Conservation (phyloP, 1,140 invertebrate genomes). For the Drosophila parabipectinata region DNA sequence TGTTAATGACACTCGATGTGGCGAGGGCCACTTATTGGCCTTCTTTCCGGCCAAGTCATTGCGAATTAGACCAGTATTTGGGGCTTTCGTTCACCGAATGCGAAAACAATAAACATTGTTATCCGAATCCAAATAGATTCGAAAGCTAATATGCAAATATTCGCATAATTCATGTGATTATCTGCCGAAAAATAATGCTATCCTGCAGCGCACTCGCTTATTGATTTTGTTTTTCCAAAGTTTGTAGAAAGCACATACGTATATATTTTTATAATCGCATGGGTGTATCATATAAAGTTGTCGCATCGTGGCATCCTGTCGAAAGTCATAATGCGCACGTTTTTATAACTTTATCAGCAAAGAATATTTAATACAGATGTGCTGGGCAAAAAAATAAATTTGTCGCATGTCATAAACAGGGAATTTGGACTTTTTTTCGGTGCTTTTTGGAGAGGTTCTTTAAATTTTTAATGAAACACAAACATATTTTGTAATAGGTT, state of each 20-base stretch:
- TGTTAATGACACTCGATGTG: constrained; percentile 43
- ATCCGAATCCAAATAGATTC: neutral
- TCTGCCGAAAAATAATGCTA: constrained; percentile 14
- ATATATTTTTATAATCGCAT: neutral
- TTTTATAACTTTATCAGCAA: constrained; percentile 63
- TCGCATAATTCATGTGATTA: neutral
- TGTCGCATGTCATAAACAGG: constrained; percentile 73
- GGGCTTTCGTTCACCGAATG: constrained; percentile 4
- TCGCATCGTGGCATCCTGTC: constrained; percentile 2
- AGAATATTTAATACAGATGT: constrained; percentile 48
- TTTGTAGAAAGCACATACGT: neutral
- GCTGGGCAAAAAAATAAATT: constrained; percentile 35
- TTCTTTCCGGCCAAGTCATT: neutral
- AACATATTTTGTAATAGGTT: constrained; percentile 77
- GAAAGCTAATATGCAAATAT: constrained; percentile 2
- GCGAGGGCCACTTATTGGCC: neutral
- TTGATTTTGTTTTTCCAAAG: constrained; percentile 14
- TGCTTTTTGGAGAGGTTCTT: constrained; percentile 38
- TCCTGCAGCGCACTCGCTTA: neutral
- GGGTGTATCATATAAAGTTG: constrained; percentile 5
- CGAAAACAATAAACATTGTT: constrained; percentile 9
- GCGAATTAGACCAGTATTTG: neutral
- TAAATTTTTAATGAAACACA: constrained; percentile 80
- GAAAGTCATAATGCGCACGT: constrained; percentile 14
- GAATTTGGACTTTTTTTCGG: constrained; percentile 13